phyloP scores from a whole-genome alignment of 2,113 vertebrate species.

The Amphiprion percula region DNA sequence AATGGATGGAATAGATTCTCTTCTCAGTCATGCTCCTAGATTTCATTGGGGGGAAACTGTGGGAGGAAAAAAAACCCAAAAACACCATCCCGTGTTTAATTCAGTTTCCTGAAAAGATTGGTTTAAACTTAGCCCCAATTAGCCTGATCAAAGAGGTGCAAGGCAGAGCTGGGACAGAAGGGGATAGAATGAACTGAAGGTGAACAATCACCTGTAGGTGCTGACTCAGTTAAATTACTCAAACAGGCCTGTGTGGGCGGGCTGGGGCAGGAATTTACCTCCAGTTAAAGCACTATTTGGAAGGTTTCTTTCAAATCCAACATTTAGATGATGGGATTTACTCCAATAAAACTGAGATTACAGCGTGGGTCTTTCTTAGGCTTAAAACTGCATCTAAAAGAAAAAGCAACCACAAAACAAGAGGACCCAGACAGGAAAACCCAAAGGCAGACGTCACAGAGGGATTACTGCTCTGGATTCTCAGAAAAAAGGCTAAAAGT shows the following conservation, averaged over 20 bases:
- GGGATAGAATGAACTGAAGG: not conserved
- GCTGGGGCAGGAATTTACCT: not conserved
- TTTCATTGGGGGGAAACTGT: not conserved
- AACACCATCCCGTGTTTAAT: not conserved
- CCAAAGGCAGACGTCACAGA: not conserved
- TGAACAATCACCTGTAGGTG: not conserved
- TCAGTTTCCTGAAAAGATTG: conserved; percentile 16
- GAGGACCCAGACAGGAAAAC: not conserved
- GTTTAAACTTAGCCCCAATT: conserved; percentile 3
- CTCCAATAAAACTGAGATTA: not conserved
- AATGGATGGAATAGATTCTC: conserved; percentile 12
- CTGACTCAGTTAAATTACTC: not conserved
- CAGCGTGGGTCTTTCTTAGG: not conserved
- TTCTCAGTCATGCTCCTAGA: too few relatives aligned
- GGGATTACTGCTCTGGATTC: not conserved
- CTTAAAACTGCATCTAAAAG: not conserved
- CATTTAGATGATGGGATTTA: not conserved
- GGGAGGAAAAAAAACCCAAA: too few relatives aligned
- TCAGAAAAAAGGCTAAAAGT: not conserved
- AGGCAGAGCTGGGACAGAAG: not conserved
- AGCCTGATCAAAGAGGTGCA: not conserved
- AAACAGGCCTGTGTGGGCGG: not conserved
- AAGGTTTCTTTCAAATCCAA: not conserved
- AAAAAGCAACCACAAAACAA: not conserved
- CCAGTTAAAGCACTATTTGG: not conserved